These are phyloP conservation scores for Xiphophorus couchianus DNA, from an alignment of 2,113 vertebrate species.

Conservation along the genomic window DNA sequence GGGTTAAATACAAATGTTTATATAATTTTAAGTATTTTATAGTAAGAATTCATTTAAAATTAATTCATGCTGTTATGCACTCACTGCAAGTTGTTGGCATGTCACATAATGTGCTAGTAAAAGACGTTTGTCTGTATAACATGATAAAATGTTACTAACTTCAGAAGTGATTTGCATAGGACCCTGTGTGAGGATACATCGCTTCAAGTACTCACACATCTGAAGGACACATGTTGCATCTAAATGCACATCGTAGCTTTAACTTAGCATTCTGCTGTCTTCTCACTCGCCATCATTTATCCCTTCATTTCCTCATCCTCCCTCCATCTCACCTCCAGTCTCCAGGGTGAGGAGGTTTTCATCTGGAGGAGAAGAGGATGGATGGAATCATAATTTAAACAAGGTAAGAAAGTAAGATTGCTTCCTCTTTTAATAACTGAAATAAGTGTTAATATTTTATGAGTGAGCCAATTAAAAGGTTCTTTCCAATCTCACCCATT, in stretches of 20 bases:
- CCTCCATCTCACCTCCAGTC: conserved; percentile 38
- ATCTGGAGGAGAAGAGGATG: conserved; percentile 72
- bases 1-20: not conserved
- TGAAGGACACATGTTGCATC: not conserved
- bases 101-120: too few relatives aligned
- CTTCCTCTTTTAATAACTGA: conserved; percentile 25
- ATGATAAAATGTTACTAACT: too few relatives aligned
- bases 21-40: not conserved
- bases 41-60: not conserved
- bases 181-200: too few relatives aligned
- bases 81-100: too few relatives aligned
- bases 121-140: too few relatives aligned
- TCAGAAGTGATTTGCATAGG: too few relatives aligned
- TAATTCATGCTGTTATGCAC: not conserved
- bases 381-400: conserved; percentile 75
- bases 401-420: conserved; percentile 50
- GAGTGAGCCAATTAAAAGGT: conserved; percentile 49
- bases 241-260: not conserved
- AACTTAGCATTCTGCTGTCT: conserved; percentile 7
- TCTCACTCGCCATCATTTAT: conserved; percentile 1
- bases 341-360: conserved; percentile 73
- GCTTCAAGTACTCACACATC: not conserved
- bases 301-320: conserved; percentile 9
- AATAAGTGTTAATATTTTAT: conserved; percentile 53
- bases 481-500: conserved; percentile 12